Conservation (phyloP, 1,140 invertebrate genomes). For the Campoletis sonorensis region DNA sequence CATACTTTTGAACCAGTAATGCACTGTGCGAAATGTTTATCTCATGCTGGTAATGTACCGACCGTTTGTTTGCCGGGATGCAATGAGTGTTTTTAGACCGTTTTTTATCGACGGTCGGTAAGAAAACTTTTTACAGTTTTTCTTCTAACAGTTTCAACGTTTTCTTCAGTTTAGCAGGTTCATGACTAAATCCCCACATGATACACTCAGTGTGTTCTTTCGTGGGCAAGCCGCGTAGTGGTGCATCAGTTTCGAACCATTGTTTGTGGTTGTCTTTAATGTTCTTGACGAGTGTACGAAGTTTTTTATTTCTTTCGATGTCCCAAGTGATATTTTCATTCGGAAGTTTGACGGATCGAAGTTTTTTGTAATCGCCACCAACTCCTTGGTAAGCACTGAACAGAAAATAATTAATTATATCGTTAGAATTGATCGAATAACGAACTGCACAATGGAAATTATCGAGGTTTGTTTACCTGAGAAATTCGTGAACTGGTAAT, state of each 20-base stretch:
- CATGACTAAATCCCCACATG: slow-evolving; percentile 71
- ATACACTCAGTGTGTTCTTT: slow-evolving; percentile 67
- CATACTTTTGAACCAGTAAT: too few relatives aligned
- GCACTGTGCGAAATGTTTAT: too few relatives aligned
- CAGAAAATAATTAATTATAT: neutral
- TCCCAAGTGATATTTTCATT: slow-evolving; percentile 69
- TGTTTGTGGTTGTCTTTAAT: slow-evolving; percentile 62
- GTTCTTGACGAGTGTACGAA: slow-evolving; percentile 56
- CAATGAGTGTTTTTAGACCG: too few relatives aligned
- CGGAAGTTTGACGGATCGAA: slow-evolving; percentile 63
- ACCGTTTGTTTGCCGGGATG: too few relatives aligned
- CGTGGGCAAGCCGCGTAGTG: slow-evolving; percentile 65
- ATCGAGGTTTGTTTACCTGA: too few relatives aligned
- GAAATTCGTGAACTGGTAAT: too few relatives aligned
- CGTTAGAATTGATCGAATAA: too few relatives aligned
- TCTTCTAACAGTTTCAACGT: slow-evolving; percentile 61
- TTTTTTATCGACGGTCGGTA: too few relatives aligned
- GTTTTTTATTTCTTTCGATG: slow-evolving; percentile 66
- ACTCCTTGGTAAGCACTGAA: slow-evolving; percentile 62
- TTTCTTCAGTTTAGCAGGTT: slow-evolving; percentile 69
- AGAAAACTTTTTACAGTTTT: slow-evolving; percentile 57
- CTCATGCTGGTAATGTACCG: too few relatives aligned
- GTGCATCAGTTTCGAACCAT: slow-evolving; percentile 63
- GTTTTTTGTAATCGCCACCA: slow-evolving; percentile 68
- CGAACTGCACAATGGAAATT: too few relatives aligned